phyloP scores from a whole-genome alignment of 2,113 vertebrate species.

The Alouatta palliata region DNA sequence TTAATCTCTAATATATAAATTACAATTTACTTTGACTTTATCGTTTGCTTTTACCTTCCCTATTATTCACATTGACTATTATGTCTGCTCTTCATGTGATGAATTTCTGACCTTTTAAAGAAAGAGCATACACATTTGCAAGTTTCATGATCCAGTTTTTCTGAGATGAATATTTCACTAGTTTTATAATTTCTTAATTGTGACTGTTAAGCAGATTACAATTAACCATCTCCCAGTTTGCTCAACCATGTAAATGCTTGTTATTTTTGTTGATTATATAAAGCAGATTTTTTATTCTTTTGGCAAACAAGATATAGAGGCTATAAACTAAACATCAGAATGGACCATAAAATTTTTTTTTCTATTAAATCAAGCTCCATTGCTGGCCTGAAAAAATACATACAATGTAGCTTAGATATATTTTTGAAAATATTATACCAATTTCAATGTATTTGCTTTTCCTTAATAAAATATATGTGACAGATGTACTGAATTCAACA shows the following conservation, averaged over 20 bases:
- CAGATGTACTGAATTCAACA: conserved; percentile 33
- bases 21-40: conserved; percentile 22
- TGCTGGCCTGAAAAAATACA: conserved; percentile 55
- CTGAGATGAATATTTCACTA: conserved; percentile 4
- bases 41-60: neutral
- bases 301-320: conserved; percentile 53
- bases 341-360: conserved; percentile 39
- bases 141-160: conserved; percentile 7
- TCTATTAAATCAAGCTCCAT: conserved; percentile 40
- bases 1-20: neutral
- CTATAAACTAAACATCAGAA: conserved; percentile 63
- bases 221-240: conserved; percentile 45
- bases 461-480: conserved; percentile 50
- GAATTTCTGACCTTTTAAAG: conserved; percentile 45
- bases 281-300: conserved; percentile 70
- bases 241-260: conserved; percentile 62
- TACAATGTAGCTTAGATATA: conserved; percentile 21
- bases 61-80: neutral
- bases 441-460: conserved; percentile 41
- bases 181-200: conserved; percentile 43
- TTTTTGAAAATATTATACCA: conserved; percentile 46
- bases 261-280: conserved; percentile 72
- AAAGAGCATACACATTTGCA: neutral
- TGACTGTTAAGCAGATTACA: conserved; percentile 60
- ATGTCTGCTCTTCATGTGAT: neutral